Evolutionary conservation across 2,797 vertebrate species (phyloP).

Genomic region (Sus cebifrons): DNA sequence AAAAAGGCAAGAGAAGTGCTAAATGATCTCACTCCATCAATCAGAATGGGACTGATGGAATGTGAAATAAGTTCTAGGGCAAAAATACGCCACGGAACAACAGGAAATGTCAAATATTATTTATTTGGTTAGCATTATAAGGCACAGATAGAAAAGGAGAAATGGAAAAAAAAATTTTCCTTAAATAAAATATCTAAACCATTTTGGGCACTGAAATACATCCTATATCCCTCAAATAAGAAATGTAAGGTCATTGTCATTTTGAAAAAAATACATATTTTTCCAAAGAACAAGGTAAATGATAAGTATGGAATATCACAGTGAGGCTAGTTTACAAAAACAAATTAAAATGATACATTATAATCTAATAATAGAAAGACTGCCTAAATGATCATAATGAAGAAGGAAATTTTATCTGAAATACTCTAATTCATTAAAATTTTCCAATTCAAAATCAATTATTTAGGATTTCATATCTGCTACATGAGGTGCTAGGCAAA

Average conservation of each 20-base stretch:
- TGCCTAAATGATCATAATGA: neutral
- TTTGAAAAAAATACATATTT: conserved; percentile 24
- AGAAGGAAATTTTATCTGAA: neutral
- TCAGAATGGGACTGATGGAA: conserved; percentile 88
- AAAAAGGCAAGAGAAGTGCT: conserved; percentile 67
- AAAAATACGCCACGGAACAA: conserved; percentile 82
- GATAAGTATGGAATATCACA: conserved; percentile 23
- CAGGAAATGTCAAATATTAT: conserved; percentile 85
- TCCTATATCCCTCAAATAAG: neutral
- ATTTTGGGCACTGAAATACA: conserved; percentile 21
- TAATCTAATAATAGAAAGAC: conserved; percentile 1
- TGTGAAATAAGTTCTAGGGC: conserved; percentile 89
- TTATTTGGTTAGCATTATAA: conserved; percentile 72
- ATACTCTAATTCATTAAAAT: neutral
- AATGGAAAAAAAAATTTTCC: conserved; percentile 37
- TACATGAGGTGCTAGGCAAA: neutral
- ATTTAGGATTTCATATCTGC: neutral
- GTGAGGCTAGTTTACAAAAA: neutral
- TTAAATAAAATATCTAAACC: conserved; percentile 69
- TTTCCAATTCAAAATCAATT: conserved; percentile 40
- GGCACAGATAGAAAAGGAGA: conserved; percentile 56
- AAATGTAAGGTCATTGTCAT: neutral
- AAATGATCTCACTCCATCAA: conserved; percentile 89
- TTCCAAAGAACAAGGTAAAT: conserved; percentile 33
- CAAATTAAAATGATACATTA: conserved; percentile 42